A percentile compares a stretch with the other conserved stretches of the same genome.
Evolutionary conservation across 2,888 invertebrate genomes (phyloP).

Genomic region (Drosophila pseudotakahashii): DNA sequence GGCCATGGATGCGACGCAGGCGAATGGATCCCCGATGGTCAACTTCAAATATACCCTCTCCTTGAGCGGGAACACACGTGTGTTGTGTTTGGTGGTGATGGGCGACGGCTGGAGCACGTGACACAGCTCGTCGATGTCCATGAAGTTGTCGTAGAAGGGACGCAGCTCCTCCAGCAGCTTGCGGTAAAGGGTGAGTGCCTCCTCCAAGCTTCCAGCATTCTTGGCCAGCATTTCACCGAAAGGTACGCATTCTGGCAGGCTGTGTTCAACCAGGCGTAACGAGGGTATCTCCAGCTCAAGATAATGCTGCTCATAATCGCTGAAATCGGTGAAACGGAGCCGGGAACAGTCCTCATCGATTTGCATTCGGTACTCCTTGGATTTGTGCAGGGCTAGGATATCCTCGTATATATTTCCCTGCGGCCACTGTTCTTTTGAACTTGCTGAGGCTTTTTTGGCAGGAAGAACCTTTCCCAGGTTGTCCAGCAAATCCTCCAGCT

Average conservation of each 20-base stretch:
- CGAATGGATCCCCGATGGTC: constrained; percentile 79
- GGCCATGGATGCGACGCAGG: constrained; percentile 73
- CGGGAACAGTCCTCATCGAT: constrained; percentile 59
- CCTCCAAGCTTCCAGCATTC: constrained; percentile 27
- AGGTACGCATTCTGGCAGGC: constrained; percentile 76
- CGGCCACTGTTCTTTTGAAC: neutral
- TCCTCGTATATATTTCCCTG: constrained; percentile 69
- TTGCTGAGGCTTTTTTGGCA: neutral
- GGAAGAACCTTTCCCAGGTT: constrained; percentile 52
- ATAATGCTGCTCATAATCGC: constrained; percentile 72
- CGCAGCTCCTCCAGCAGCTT: constrained; percentile 77
- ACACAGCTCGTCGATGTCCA: constrained; percentile 82
- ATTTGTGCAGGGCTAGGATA: constrained; percentile 64
- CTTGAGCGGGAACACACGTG: constrained; percentile 80
- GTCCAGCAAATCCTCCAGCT: constrained; percentile 63
- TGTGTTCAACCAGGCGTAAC: constrained; percentile 71
- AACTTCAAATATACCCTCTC: constrained; percentile 82
- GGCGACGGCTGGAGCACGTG: constrained; percentile 82
- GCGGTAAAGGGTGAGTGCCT: constrained; percentile 56
- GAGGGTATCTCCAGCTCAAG: constrained; percentile 71
- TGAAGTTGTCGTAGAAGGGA: constrained; percentile 80
- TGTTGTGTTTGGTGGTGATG: constrained; percentile 76
- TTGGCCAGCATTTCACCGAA: constrained; percentile 64
- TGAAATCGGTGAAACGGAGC: constrained; percentile 76
- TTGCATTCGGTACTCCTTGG: constrained; percentile 66